A percentile compares a stretch with the other conserved stretches of the same genome.
These are phyloP conservation scores for Cyaniris semiargus DNA, from an alignment of 2,888 invertebrate genomes.

Conservation along the genomic window DNA sequence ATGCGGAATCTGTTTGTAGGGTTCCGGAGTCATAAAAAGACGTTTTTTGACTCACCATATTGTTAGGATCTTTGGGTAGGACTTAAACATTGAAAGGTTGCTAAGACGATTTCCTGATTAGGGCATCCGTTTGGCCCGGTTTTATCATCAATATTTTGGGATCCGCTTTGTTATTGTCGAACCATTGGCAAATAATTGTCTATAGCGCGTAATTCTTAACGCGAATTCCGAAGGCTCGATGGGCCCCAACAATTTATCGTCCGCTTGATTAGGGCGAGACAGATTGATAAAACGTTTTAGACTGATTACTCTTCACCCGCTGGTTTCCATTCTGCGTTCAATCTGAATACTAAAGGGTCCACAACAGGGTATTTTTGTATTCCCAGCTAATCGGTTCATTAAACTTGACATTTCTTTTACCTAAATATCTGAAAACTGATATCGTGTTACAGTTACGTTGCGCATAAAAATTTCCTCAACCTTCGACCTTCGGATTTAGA, in stretches of 20 bases:
- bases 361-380: not conserved
- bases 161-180: not conserved
- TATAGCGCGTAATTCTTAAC: not conserved
- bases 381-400: not conserved
- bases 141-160: not conserved
- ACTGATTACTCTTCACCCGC: constrained; percentile 3
- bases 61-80: too few species aligned
- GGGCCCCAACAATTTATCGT: constrained; percentile 5
- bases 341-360: not conserved
- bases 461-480: not conserved
- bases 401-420: not conserved
- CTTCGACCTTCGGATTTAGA: not conserved
- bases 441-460: not conserved
- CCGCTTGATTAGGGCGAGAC: constrained; percentile 22
- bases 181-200: constrained; percentile 4
- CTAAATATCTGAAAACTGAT: not conserved
- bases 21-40: not conserved
- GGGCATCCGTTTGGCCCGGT: not conserved
- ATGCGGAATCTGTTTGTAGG: not conserved
- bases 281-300: constrained; percentile 17
- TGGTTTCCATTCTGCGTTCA: not conserved
- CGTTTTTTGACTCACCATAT: too few species aligned
- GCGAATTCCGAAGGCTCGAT: not conserved
- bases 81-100: too few species aligned
- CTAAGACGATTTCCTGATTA: too few species aligned